Evolutionary conservation across 2,888 invertebrate species (phyloP), one percentile per base, ranked within the genome.

Genomic region (Drosophila kuntzei): DNA sequence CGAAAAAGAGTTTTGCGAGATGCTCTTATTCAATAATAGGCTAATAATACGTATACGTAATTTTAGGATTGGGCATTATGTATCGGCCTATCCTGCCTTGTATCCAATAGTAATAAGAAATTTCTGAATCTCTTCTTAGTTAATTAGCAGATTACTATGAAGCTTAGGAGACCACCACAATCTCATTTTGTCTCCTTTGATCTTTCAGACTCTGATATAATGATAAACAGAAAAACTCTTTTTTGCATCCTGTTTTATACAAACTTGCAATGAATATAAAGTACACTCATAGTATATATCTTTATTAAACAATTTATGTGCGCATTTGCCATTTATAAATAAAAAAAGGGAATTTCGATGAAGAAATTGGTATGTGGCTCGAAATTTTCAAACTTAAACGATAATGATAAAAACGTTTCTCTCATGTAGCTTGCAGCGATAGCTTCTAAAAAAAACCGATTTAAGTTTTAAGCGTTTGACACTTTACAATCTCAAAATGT

Each of bases 401-500:
- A 82, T 79, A 85, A 82, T 59, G 34, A 22, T 43, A 47, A 63
- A 63, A 74, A 62, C 68, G 61, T 57, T 78, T 78, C 57, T 67
- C 39, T 54, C 50, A 50, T 44, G 46, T 58, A 37, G 27, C 57
- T 46, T 27, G 37, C 60, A 58, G 57, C 71, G 29, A 62, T 39
- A 46, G 39, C 44, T 49, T 46, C 20, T 39, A 49, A 62, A 47
- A 62, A 80, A 67, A 72, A 73, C 64, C 81, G 79, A 84, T 87
- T 84, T 87, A 86, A 89, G 85, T 89, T 86, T 86, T 87, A 89
- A 86, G 82, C 73, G 82, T 81, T 85, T 87, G 84, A 72, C 85
- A 81, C 80, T 86, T 86, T 81, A 81, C 85, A 85, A 79, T 85
- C 85, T 66, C 89, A 86, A 81, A 89, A 89, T 89, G 82, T 78